These are phyloP conservation scores for Diachasmimorpha longicaudata DNA, from an alignment of 1,140 invertebrate genomes.

Conservation along the genomic window DNA sequence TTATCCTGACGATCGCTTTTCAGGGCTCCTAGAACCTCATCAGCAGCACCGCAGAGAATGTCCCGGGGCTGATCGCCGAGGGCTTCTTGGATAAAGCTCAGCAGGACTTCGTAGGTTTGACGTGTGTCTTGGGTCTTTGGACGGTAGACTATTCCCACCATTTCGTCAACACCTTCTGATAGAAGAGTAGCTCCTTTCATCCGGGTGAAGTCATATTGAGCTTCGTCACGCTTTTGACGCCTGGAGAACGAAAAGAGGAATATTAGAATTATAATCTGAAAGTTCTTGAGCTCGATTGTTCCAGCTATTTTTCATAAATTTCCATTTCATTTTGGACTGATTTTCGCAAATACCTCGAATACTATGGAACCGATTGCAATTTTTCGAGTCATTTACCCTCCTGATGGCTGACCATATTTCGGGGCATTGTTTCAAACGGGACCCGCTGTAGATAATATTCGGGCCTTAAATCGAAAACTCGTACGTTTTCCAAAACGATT, in stretches of 20 bases:
- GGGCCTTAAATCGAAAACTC: too few relatives aligned
- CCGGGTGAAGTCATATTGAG: conserved; percentile 87
- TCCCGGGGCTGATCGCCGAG: conserved; percentile 96
- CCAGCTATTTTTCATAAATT: too few relatives aligned
- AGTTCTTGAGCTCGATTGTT: too few relatives aligned
- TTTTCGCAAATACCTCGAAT: too few relatives aligned
- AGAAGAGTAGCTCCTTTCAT: conserved; percentile 88
- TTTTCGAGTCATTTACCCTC: too few relatives aligned
- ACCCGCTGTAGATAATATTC: too few relatives aligned
- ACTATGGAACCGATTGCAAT: too few relatives aligned
- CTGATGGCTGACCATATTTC: too few relatives aligned
- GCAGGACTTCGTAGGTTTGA: conserved; percentile 94
- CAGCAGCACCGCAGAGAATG: conserved; percentile 96
- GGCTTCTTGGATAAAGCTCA: conserved; percentile 97
- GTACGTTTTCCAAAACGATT: too few relatives aligned
- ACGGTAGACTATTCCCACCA: conserved; percentile 92
- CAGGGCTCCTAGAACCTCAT: conserved; percentile 94
- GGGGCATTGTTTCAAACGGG: too few relatives aligned
- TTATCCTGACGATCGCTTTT: conserved; percentile 97
- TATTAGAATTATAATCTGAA: too few relatives aligned
- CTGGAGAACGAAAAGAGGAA: conserved; percentile 54
- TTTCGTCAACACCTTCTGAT: conserved; percentile 89
- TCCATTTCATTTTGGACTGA: too few relatives aligned
- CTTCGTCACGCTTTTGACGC: conserved; percentile 87
- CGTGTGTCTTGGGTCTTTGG: conserved; percentile 98